phyloP scores from a whole-genome alignment of 2,888 invertebrate genomes.

The Morpho helenor region DNA sequence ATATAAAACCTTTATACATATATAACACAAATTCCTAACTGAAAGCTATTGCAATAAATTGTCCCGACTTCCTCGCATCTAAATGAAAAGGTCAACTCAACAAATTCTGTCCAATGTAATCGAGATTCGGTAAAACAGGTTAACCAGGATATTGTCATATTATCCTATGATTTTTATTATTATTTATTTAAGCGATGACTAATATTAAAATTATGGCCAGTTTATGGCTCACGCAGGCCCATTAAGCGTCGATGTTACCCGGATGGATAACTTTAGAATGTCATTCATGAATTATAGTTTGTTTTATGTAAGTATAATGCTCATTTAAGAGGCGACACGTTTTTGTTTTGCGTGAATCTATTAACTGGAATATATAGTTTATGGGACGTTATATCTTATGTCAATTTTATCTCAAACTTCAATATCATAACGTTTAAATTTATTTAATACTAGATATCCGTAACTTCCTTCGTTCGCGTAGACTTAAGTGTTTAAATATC shows the following conservation, averaged over 20 bases:
- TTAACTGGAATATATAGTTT: too few relatives aligned
- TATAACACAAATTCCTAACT: too few relatives aligned
- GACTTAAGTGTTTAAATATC: too few relatives aligned
- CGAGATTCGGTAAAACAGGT: conserved; percentile 1
- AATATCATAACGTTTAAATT: too few relatives aligned
- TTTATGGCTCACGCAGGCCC: conserved; percentile 21
- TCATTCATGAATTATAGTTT: conserved; percentile 19
- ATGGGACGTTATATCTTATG: too few relatives aligned
- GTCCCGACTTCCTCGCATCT: too few relatives aligned
- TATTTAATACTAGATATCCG: too few relatives aligned
- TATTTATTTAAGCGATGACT: conserved; percentile 24
- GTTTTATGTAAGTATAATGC: background rate
- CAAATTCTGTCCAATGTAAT: conserved; percentile 2
- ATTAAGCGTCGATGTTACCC: conserved; percentile 27
- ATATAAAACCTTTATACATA: too few relatives aligned
- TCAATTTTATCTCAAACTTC: too few relatives aligned
- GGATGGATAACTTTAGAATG: conserved; percentile 30
- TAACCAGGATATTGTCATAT: conserved; percentile 8
- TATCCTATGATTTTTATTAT: conserved; percentile 14
- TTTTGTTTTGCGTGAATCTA: conserved; percentile 1
- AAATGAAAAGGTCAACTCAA: background rate
- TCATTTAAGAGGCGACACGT: background rate
- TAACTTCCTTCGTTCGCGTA: too few relatives aligned
- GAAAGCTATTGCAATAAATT: too few relatives aligned
- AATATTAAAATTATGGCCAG: conserved; percentile 22